Conservation (phyloP, 1,140 invertebrate species). For the Pemphigus obesinymphae region DNA sequence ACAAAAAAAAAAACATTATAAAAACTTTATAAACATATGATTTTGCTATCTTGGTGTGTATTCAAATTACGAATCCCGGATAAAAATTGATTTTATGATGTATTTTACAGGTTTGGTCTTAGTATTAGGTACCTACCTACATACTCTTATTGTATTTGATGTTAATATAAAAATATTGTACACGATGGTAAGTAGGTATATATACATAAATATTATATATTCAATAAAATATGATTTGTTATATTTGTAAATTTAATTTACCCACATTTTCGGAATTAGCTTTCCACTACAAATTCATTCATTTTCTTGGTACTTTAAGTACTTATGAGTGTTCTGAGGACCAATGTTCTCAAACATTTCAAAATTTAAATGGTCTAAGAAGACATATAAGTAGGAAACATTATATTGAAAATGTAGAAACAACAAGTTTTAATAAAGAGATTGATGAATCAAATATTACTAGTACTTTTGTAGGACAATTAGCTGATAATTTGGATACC, state of each 20-base stretch:
- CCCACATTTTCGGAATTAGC: neutral
- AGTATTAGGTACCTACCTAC: too few relatives aligned
- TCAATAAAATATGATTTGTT: neutral
- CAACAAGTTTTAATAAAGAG: neutral
- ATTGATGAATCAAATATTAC: neutral
- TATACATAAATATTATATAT: neutral
- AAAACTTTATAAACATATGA: too few relatives aligned
- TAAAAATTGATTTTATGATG: neutral
- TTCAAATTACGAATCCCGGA: too few relatives aligned
- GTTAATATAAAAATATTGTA: too few relatives aligned
- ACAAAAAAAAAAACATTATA: too few relatives aligned
- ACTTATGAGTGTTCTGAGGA: neutral
- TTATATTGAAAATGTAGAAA: neutral
- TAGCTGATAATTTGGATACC: neutral
- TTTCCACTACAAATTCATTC: neutral
- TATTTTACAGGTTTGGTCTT: neutral
- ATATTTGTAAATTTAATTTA: neutral
- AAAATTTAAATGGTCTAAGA: neutral
- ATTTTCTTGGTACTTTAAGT: neutral
- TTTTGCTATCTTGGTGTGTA: too few relatives aligned
- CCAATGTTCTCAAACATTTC: neutral
- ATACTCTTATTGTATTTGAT: too few relatives aligned
- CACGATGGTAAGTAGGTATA: too few relatives aligned
- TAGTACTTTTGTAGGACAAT: neutral
- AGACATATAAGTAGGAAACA: neutral